Percentiles rank a stretch among this genome's conserved stretches.
Evolutionary conservation across 2,797 vertebrate genomes (phyloP).

Genomic region (Ptychobarbus kaznakovi): DNA sequence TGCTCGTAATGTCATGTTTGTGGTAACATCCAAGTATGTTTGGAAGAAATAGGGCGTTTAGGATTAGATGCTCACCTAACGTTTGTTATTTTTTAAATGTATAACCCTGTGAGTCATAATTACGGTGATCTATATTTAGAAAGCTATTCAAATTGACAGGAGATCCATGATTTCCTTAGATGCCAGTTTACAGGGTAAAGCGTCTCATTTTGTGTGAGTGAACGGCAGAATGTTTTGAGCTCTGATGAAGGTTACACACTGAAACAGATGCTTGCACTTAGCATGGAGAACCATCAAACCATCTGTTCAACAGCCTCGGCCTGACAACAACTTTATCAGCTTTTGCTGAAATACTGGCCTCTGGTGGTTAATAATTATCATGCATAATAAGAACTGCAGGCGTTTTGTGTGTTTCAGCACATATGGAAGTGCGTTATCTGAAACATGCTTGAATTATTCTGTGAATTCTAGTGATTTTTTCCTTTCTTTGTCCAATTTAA

Average conservation of each 20-base stretch:
- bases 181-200: background rate
- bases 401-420: background rate
- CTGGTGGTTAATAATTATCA: conserved; percentile 19
- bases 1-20: too few relatives aligned
- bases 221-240: conserved; percentile 8
- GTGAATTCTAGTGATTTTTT: background rate
- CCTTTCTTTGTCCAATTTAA: background rate
- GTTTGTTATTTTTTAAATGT: too few relatives aligned
- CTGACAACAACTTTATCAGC: background rate
- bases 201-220: background rate
- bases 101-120: too few relatives aligned
- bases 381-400: background rate
- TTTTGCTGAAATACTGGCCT: conserved; percentile 44
- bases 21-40: too few relatives aligned
- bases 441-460: background rate
- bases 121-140: background rate
- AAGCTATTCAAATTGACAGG: background rate
- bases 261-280: conserved; percentile 33
- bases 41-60: too few relatives aligned
- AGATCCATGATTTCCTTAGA: background rate
- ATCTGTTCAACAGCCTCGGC: conserved; percentile 31
- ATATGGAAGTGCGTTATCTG: background rate
- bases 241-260: background rate
- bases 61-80: too few relatives aligned
- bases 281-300: conserved; percentile 1